Evolutionary conservation across 1,140 invertebrate genomes (phyloP).

Genomic region (Copidosoma floridanum): DNA sequence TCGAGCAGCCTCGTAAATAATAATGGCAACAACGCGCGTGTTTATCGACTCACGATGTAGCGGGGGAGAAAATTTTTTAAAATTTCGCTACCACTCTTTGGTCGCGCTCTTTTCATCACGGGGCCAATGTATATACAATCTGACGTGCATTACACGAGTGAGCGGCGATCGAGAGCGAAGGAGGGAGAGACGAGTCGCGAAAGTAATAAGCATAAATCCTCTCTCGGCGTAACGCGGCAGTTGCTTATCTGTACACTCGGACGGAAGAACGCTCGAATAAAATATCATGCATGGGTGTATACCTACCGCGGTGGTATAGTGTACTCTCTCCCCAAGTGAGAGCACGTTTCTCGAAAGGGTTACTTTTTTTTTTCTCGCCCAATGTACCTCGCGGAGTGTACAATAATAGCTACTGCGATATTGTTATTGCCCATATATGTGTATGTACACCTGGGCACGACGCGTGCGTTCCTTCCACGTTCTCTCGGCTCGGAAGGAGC

Average conservation of each 20-base stretch:
- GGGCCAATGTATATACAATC: conserved; percentile 51
- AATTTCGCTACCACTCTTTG: too few relatives aligned
- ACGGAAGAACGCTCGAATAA: conserved; percentile 56
- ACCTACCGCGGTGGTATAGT: conserved; percentile 15
- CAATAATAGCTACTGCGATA: too few relatives aligned
- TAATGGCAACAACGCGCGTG: background rate
- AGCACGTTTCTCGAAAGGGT: too few relatives aligned
- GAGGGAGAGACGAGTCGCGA: conserved; percentile 38
- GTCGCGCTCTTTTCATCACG: conserved; percentile 50
- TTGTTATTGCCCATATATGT: too few relatives aligned
- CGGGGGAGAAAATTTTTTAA: too few relatives aligned
- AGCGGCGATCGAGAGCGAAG: conserved; percentile 28
- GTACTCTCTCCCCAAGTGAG: too few relatives aligned
- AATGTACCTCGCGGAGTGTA: too few relatives aligned
- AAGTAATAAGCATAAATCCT: conserved; percentile 58
- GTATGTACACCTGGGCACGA: background rate
- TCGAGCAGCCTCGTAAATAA: background rate
- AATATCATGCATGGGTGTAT: conserved; percentile 55
- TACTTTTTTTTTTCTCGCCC: too few relatives aligned
- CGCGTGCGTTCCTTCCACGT: background rate
- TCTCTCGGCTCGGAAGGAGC: background rate
- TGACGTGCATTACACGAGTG: conserved; percentile 46
- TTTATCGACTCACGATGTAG: conserved; percentile 18
- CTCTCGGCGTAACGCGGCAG: too few relatives aligned
- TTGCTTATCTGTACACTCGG: conserved; percentile 52